Percentiles rank a stretch among this genome's conserved stretches.
These are phyloP conservation scores for Agonum fuliginosum DNA, from an alignment of 2,888 invertebrate genomes.

Conservation along the genomic window DNA sequence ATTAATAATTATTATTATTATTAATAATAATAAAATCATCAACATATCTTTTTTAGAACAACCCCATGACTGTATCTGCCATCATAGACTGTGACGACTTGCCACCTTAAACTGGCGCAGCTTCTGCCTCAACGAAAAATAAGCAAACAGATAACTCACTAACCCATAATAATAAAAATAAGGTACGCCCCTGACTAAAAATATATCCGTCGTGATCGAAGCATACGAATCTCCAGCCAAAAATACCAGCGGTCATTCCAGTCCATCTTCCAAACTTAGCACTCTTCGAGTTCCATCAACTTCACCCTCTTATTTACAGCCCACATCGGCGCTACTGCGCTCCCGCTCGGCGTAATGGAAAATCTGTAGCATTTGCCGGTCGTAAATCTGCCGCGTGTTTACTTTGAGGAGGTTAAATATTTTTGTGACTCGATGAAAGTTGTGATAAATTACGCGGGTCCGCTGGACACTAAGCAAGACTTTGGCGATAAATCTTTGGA, in stretches of 20 bases:
- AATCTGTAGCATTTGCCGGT: constrained; percentile 54
- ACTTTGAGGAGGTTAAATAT: constrained; percentile 52
- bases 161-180: no score
- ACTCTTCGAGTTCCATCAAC: constrained; percentile 18
- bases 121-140: no score
- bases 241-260: constrained; percentile 8
- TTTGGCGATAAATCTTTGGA: constrained; percentile 30
- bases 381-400: constrained; percentile 54
- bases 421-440: constrained; percentile 56
- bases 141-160: no score
- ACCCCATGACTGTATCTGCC: no score
- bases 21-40: no score
- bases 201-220: constrained; percentile 5
- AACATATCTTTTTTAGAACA: no score
- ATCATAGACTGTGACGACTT: no score
- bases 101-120: no score
- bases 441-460: constrained; percentile 41
- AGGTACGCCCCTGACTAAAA: not conserved
- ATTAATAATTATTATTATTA: no score
- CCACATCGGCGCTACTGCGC: not conserved
- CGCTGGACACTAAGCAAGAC: constrained; percentile 1
- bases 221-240: not conserved
- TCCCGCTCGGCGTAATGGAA: constrained; percentile 46
- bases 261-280: not conserved
- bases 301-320: not conserved